A percentile compares a stretch with the other conserved stretches of the same genome.
These are phyloP conservation scores for Gastracanthus pulcherrimus DNA, from an alignment of 2,888 invertebrate species.

Conservation along the genomic window DNA sequence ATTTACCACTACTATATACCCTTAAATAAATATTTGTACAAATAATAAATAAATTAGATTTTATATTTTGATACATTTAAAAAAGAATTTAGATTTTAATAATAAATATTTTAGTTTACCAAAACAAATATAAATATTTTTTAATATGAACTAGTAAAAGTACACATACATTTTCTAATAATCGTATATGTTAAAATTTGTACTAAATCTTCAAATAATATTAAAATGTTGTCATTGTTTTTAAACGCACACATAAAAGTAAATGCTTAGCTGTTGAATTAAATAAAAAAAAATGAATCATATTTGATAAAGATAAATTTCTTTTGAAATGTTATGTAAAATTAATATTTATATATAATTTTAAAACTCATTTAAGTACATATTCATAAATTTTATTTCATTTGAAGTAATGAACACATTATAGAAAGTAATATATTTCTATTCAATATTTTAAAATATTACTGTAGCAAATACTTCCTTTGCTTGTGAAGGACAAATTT, in stretches of 20 bases:
- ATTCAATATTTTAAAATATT: neutral
- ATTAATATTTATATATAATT: neutral
- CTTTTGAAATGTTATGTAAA: neutral
- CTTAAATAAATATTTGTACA: no score
- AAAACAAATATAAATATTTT: neutral
- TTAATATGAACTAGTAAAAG: neutral
- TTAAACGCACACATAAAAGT: neutral
- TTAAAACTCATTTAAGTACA: neutral
- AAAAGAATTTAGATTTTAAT: no score
- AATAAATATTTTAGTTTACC: no score
- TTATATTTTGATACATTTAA: no score
- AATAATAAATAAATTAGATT: no score
- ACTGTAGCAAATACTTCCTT: neutral
- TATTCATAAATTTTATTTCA: neutral
- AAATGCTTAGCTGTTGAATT: neutral
- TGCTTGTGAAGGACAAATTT: conserved; percentile 22
- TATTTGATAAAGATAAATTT: neutral
- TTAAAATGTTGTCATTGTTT: neutral
- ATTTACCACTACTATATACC: no score
- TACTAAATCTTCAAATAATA: no score
- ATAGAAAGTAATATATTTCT: neutral
- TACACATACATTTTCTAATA: no score
- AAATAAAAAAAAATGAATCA: neutral
- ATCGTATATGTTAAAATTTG: no score
- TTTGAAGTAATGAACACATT: neutral